Base-by-base conservation (phyloP, 2,888 invertebrate species). In the Calliscelio sp. region DNA sequence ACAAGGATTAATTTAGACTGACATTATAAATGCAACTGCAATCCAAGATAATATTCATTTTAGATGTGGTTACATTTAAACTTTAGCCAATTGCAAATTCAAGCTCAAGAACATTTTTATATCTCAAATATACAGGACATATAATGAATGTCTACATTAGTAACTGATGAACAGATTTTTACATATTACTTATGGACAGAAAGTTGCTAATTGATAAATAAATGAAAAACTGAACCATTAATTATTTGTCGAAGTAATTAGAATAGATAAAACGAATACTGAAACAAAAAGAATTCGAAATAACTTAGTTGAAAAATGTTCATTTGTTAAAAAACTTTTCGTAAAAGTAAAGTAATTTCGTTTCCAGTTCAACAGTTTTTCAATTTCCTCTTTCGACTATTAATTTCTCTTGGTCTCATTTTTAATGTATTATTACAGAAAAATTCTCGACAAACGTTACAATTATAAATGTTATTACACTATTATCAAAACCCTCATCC, bases 401-500 rank as follows among this genome's bases (percentile, higher is more conserved):
- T 6, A 46, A 46, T 16, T 4, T 46, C 20, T 16, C 18, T 18
- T 46, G 11, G 3, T 46, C 10, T 6, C 18, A 6, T 6, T 46
- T 46, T 46, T 46, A 46, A 44, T 41, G 35, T 44, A n/a, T 28
- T 28, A 11, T 65, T 44, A 2, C 14, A 22, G 10, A 46, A 65
- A 32, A 32, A 49, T 32, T 20, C 11, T 18, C 16, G 22, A 44
- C 49, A 51, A 51, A 22, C 10, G 51, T 66, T 22, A 53, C 16
- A 53, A 53, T 68, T 51, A 24, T 16, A 38, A 68, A 16, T 41
- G 3, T 6, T n/a, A 5, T 3, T 6, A 68, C 8, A 3, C 5
- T n/a, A 35, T 59, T 59, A 59, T 59, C 71, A 46, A 46, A 18
- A 11, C n/a, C 41, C 10, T 41, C 44, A 46, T 6, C 44, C 63